Evolutionary conservation across 2,888 invertebrate genomes (phyloP).

Genomic region (Hetaerina titia): DNA sequence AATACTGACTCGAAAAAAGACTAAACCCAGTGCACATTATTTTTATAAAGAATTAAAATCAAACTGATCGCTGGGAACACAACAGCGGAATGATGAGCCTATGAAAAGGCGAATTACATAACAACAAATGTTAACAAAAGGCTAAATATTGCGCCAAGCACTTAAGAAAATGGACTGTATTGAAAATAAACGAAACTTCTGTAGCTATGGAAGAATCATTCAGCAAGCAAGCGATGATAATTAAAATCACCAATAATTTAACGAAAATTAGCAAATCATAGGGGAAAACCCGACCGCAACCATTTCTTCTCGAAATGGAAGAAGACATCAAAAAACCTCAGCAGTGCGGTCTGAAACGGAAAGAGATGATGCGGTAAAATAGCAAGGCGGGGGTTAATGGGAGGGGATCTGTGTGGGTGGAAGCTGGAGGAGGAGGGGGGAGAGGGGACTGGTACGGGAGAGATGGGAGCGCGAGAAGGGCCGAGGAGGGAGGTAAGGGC

Average conservation of each 20-base stretch:
- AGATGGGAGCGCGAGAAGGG: background rate
- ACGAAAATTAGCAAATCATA: background rate
- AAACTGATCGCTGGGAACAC: background rate
- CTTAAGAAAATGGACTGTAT: too few relatives aligned
- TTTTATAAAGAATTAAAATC: background rate
- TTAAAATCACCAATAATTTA: too few relatives aligned
- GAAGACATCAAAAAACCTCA: background rate
- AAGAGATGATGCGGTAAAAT: slow-evolving; percentile 10
- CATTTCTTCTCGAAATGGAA: background rate
- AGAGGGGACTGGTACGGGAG: background rate
- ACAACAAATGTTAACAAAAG: too few relatives aligned
- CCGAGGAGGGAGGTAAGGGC: background rate
- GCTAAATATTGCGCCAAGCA: too few relatives aligned
- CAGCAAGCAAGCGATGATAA: too few relatives aligned
- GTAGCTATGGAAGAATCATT: too few relatives aligned
- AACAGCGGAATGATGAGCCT: background rate
- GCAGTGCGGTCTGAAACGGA: background rate
- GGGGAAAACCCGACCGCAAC: background rate
- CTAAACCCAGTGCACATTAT: background rate
- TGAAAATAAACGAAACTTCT: too few relatives aligned
- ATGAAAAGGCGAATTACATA: too few relatives aligned
- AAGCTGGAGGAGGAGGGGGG: background rate
- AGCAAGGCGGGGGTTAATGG: background rate
- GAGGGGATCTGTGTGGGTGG: background rate
- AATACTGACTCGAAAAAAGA: background rate